These are phyloP conservation scores for Actinernus sp. DNA, from an alignment of 92 coral and sea anemone species.

Conservation along the genomic window DNA sequence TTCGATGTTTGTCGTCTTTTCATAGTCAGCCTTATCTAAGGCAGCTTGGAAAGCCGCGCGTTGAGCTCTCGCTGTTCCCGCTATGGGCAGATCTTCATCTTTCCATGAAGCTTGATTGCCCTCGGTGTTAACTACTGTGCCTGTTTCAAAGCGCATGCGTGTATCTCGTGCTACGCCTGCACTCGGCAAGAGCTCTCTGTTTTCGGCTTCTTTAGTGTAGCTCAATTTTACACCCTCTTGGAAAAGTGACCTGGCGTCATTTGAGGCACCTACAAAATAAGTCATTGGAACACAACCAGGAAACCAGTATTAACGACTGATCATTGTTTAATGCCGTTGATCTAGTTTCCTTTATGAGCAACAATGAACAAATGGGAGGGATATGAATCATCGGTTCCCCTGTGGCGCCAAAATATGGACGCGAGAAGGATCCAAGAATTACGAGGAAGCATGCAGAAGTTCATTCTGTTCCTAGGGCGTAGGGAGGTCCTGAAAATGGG, in stretches of 20 bases:
- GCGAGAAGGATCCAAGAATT: no score
- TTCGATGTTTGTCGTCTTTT: slow-evolving; percentile 17
- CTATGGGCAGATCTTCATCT: slow-evolving; percentile 55
- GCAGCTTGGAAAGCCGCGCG: slow-evolving; percentile 70
- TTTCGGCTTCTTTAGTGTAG: slow-evolving; percentile 36
- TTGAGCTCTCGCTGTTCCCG: slow-evolving; percentile 73
- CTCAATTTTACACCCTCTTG: slow-evolving; percentile 8
- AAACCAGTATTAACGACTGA: no score
- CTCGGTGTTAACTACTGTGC: slow-evolving; percentile 68
- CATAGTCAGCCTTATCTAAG: neutral
- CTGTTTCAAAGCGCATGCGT: slow-evolving; percentile 79
- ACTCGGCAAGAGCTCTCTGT: slow-evolving; percentile 68
- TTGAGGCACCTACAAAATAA: slow-evolving; percentile 16
- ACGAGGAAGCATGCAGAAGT: no score
- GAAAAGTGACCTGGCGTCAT: slow-evolving; percentile 34
- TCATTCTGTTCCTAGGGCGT: no score
- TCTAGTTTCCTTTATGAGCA: no score
- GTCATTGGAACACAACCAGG: neutral
- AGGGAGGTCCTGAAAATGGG: no score
- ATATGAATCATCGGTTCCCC: no score
- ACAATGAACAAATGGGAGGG: no score
- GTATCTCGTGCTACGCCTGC: slow-evolving; percentile 74
- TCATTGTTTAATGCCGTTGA: no score
- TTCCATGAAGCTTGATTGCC: slow-evolving; percentile 48
- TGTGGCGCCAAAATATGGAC: no score